A percentile compares a stretch with the other conserved stretches of the same genome.
Evolutionary conservation across 2,888 invertebrate species (phyloP).

Genomic region (Nysson spinosus): DNA sequence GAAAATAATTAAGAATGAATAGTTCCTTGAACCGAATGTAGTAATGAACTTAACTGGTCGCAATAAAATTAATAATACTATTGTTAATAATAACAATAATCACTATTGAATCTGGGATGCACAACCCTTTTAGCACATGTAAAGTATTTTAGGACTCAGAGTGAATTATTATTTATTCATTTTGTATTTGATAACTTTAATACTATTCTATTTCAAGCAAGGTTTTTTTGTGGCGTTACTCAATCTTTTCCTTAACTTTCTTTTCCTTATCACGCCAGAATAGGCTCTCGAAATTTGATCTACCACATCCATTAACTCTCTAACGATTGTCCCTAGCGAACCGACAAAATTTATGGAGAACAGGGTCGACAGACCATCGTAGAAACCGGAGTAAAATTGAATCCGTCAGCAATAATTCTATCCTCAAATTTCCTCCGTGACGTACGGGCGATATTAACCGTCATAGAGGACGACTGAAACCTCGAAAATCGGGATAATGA

Average conservation of each 20-base stretch:
- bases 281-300: conserved; percentile 42
- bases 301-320: conserved; percentile 31
- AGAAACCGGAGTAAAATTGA: conserved; percentile 42
- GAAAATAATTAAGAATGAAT: too few relatives aligned
- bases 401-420: conserved; percentile 36
- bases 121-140: too few relatives aligned
- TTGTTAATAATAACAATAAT: too few relatives aligned
- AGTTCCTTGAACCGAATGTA: too few relatives aligned
- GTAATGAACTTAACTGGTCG: too few relatives aligned
- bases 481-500: not conserved
- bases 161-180: too few relatives aligned
- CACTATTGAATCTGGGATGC: too few relatives aligned
- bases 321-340: conserved; percentile 47
- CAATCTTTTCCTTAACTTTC: not conserved
- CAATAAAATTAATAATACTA: too few relatives aligned
- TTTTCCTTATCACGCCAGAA: too few relatives aligned
- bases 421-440: conserved; percentile 14
- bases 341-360: conserved; percentile 38
- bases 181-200: too few relatives aligned
- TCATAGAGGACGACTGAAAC: not conserved
- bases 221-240: not conserved
- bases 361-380: conserved; percentile 12
- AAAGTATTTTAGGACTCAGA: too few relatives aligned
- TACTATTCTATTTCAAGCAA: too few relatives aligned
- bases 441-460: conserved; percentile 9